Evolutionary conservation across 1,140 invertebrate genomes (phyloP).

Genomic region (Ylistrum balloti): DNA sequence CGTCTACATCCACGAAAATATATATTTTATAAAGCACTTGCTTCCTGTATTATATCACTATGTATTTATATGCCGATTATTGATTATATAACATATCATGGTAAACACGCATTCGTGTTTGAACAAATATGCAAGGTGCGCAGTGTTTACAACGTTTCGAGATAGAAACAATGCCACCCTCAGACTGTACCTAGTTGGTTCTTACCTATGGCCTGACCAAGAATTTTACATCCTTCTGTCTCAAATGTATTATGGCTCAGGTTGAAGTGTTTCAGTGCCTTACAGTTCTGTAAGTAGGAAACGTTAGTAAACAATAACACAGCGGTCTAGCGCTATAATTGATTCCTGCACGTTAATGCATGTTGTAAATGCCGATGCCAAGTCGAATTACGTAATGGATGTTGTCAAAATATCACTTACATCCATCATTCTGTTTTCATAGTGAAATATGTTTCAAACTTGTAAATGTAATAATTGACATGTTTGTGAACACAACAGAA

Average conservation of each 20-base stretch:
- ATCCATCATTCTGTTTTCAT: neutral
- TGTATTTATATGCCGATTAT: too few species aligned
- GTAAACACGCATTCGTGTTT: too few species aligned
- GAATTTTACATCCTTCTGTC: neutral
- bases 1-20: too few species aligned
- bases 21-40: too few species aligned
- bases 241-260: neutral
- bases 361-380: neutral
- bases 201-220: neutral
- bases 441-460: neutral
- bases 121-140: too few species aligned
- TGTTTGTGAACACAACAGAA: too few species aligned
- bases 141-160: too few species aligned
- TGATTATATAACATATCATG: too few species aligned
- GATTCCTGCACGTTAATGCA: neutral
- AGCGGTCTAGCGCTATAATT: neutral
- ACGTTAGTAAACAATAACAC: neutral
- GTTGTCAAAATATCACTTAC: neutral
- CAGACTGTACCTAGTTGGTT: neutral
- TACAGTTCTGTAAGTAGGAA: neutral
- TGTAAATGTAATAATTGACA: neutral
- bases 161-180: too few species aligned
- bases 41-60: too few species aligned
- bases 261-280: conserved; percentile 31
- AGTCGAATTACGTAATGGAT: neutral